A percentile compares a stretch with the other conserved stretches of the same genome.
These are phyloP conservation scores for Acipenser ruthenus DNA, from an alignment of 2,797 vertebrate species.

Conservation along the genomic window DNA sequence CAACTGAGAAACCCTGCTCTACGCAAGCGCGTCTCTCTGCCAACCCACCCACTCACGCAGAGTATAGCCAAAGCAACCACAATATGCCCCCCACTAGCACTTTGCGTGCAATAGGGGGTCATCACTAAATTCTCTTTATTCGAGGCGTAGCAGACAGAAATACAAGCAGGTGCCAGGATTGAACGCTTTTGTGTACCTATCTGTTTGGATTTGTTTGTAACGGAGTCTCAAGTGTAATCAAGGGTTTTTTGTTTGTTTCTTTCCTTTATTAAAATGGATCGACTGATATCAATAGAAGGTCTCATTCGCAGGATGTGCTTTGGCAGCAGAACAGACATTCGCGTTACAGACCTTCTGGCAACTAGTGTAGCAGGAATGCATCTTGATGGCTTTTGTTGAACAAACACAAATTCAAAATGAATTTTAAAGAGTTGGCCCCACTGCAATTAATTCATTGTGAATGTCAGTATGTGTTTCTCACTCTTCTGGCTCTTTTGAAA, in stretches of 20 bases:
- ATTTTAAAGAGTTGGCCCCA: no score
- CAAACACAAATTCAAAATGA: no score
- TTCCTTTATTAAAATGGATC: background rate
- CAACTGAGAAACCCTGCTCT: background rate
- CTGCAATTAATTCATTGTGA: no score
- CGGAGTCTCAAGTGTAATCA: background rate
- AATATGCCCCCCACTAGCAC: slow-evolving; percentile 5
- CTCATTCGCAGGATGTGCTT: background rate
- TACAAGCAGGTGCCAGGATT: slow-evolving; percentile 1
- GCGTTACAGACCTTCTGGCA: no score
- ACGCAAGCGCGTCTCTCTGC: background rate
- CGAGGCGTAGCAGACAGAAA: slow-evolving; percentile 2
- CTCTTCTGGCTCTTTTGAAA: no score
- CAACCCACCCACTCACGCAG: background rate
- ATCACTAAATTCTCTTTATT: slow-evolving; percentile 11
- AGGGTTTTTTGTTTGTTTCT: background rate
- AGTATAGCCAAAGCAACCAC: slow-evolving; percentile 3
- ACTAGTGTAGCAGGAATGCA: no score
- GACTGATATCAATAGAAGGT: no score
- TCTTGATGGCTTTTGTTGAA: no score
- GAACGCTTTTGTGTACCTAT: background rate
- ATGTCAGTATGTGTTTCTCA: no score
- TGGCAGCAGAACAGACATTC: no score
- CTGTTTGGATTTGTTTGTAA: background rate
- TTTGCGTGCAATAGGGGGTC: background rate